Evolutionary conservation across 2,797 vertebrate species (phyloP).

Genomic region (Antrozous pallidus): DNA sequence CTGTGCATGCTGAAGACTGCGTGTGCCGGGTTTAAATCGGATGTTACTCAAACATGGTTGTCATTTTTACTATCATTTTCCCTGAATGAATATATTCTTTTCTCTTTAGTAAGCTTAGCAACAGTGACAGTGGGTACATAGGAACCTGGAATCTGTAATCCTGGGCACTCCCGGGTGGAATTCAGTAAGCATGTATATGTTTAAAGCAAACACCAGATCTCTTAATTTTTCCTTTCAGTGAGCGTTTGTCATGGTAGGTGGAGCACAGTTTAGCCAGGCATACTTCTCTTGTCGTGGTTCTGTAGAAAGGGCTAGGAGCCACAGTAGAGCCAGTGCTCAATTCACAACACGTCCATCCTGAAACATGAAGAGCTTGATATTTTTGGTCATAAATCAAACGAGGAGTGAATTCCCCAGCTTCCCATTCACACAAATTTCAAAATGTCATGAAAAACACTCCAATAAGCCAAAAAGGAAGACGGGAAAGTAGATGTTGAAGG

Average conservation of each 20-base stretch:
- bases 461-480: slow-evolving; percentile 23
- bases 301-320: background rate
- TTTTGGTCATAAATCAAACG: slow-evolving; percentile 65
- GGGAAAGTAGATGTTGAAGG: background rate
- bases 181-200: background rate
- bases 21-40: background rate
- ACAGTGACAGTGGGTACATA: background rate
- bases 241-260: background rate
- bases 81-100: background rate
- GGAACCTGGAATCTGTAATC: background rate
- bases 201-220: background rate
- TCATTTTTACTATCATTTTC: background rate
- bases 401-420: slow-evolving; percentile 68
- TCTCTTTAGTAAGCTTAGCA: background rate
- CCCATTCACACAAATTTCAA: slow-evolving; percentile 65
- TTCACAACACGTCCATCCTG: background rate
- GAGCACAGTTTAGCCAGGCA: background rate
- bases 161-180: background rate
- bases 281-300: background rate
- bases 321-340: background rate
- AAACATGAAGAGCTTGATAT: slow-evolving; percentile 29
- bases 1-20: background rate
- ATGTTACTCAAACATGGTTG: background rate
- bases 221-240: background rate
- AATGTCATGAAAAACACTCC: slow-evolving; percentile 68